Evolutionary conservation across 2,797 vertebrate genomes (phyloP).

Genomic region (Varecia variegata): DNA sequence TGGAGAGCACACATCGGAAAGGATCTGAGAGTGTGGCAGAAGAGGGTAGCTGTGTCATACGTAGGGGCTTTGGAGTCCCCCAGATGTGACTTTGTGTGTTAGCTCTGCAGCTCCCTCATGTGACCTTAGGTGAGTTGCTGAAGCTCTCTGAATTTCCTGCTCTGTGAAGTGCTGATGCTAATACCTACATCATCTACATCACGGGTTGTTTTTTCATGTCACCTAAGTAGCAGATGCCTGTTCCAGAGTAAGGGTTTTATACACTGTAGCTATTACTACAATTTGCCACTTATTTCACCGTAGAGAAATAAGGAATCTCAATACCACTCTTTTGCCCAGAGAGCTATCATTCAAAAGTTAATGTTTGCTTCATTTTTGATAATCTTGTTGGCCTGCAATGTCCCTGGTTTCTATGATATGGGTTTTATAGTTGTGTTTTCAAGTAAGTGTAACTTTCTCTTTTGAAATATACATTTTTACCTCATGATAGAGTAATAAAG

Average conservation of each 20-base stretch:
- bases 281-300: slow-evolving; percentile 7
- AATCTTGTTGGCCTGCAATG: background rate
- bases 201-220: background rate
- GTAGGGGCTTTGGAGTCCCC: background rate
- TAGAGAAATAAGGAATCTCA: background rate
- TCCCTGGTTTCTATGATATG: background rate
- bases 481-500: background rate
- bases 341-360: background rate
- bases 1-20: background rate
- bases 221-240: background rate
- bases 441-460: background rate
- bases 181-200: background rate
- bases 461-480: background rate
- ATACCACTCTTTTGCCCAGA: background rate
- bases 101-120: background rate
- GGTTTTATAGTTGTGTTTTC: slow-evolving; percentile 23
- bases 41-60: background rate
- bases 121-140: background rate
- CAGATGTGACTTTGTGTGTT: background rate
- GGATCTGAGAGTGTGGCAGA: background rate
- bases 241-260: background rate
- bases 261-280: background rate
- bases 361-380: background rate
- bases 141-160: background rate
- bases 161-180: background rate